Percentiles rank a stretch among this genome's conserved stretches.
Conservation (phyloP, 2,888 invertebrate genomes). For the Sipha maydis region DNA sequence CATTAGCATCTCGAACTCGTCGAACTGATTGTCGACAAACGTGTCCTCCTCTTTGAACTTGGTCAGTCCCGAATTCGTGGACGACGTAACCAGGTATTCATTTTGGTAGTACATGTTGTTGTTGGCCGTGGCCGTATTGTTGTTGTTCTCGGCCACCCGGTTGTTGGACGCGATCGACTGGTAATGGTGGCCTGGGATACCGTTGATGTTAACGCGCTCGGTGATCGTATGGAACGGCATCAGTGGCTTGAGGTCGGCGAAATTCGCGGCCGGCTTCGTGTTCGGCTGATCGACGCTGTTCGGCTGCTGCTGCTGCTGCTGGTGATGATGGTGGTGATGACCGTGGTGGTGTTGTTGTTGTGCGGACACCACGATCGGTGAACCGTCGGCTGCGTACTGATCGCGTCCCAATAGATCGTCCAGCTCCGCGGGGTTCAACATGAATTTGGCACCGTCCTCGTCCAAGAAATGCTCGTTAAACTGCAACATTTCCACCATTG, state of each 20-base stretch:
- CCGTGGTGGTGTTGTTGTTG: constrained; percentile 31
- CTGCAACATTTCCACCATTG: constrained; percentile 59
- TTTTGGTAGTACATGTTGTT: constrained; percentile 66
- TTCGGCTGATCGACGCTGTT: constrained; percentile 62
- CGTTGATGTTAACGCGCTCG: constrained; percentile 86
- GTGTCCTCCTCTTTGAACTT: constrained; percentile 66
- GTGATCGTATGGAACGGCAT: constrained; percentile 90
- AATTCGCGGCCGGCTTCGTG: constrained; percentile 71
- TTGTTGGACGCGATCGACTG: constrained; percentile 77
- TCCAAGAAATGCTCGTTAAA: constrained; percentile 60
- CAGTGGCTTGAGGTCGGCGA: constrained; percentile 85
- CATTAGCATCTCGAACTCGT: constrained; percentile 87
- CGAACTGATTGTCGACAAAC: constrained; percentile 70
- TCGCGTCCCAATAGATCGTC: constrained; percentile 58
- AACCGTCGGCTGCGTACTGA: constrained; percentile 56
- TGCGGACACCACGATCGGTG: constrained; percentile 40
- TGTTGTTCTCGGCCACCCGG: constrained; percentile 69
- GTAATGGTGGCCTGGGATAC: constrained; percentile 87
- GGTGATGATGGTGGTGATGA: constrained; percentile 49
- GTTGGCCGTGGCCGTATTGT: constrained; percentile 72
- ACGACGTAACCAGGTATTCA: constrained; percentile 70
- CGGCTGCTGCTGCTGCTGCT: constrained; percentile 63
- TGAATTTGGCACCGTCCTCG: constrained; percentile 58
- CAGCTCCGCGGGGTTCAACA: constrained; percentile 58
- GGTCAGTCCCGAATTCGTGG: constrained; percentile 67